Evolutionary conservation across 2,797 vertebrate genomes (phyloP).

Genomic region (Pseudochirops corinnae): DNA sequence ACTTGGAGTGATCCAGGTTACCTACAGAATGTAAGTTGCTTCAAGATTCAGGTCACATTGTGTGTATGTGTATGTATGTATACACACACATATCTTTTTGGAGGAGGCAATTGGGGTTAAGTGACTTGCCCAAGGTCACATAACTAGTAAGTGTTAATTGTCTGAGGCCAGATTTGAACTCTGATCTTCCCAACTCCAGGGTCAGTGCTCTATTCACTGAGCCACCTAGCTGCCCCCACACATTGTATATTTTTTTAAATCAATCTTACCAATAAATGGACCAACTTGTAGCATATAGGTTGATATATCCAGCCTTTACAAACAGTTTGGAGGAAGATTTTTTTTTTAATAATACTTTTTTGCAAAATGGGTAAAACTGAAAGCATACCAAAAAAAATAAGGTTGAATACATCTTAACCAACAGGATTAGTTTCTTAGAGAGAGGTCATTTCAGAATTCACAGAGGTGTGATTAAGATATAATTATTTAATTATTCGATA

Average conservation of each 20-base stretch:
- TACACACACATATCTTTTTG: too few relatives aligned
- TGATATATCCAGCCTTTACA: neutral
- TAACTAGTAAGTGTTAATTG: too few relatives aligned
- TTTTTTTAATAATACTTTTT: neutral
- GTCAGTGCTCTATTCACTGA: too few relatives aligned
- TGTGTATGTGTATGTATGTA: too few relatives aligned
- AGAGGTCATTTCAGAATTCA: neutral
- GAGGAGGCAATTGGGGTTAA: too few relatives aligned
- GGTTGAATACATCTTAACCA: neutral
- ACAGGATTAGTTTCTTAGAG: neutral
- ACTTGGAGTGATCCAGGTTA: neutral
- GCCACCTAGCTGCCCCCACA: too few relatives aligned
- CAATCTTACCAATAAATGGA: neutral
- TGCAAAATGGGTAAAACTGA: neutral
- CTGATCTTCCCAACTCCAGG: too few relatives aligned
- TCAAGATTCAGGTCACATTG: too few relatives aligned
- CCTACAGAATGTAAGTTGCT: too few relatives aligned
- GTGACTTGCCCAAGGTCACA: too few relatives aligned
- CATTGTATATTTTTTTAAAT: neutral
- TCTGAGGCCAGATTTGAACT: too few relatives aligned
- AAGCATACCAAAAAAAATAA: neutral
- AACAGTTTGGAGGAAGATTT: neutral
- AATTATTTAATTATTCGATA: neutral
- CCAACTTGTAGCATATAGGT: neutral
- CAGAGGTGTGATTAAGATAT: neutral